Conservation (phyloP, 2,113 vertebrate genomes). For the Chroicocephalus ridibundus region DNA sequence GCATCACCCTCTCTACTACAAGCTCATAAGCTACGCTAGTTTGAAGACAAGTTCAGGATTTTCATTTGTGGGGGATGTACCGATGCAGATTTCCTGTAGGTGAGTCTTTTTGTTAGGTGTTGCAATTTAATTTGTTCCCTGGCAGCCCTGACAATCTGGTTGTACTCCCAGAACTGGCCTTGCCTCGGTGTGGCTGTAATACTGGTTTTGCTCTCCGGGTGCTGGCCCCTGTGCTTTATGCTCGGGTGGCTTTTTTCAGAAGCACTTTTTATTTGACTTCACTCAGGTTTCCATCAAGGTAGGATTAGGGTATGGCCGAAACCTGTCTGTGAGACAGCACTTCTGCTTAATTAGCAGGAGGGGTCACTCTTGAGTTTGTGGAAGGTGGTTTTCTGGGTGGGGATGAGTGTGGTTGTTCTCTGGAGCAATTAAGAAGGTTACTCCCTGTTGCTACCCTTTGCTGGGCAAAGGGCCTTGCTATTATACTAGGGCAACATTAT, state of each 20-base stretch:
- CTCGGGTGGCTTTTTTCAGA: neutral
- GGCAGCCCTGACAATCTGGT: neutral
- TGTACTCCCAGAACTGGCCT: neutral
- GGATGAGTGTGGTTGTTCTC: neutral
- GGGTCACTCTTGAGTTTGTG: constrained; percentile 23
- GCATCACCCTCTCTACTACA: neutral
- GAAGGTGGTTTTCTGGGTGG: neutral
- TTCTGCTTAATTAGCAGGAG: neutral
- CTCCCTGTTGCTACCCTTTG: neutral
- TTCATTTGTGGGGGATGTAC: neutral
- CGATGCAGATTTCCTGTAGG: neutral
- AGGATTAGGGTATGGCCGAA: neutral
- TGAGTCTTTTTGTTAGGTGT: neutral
- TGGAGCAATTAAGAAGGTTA: neutral
- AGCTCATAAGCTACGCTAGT: fast-evolving
- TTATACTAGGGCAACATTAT: neutral
- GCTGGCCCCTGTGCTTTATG: neutral
- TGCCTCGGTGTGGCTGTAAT: neutral
- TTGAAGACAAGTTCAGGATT: neutral
- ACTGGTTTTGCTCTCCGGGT: neutral
- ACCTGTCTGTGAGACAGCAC: neutral
- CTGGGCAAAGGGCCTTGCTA: neutral
- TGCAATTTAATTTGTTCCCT: neutral
- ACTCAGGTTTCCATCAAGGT: neutral
- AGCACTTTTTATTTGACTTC: neutral